These are phyloP conservation scores for Calameuta idolon DNA, from an alignment of 2,888 invertebrate species.

Conservation along the genomic window DNA sequence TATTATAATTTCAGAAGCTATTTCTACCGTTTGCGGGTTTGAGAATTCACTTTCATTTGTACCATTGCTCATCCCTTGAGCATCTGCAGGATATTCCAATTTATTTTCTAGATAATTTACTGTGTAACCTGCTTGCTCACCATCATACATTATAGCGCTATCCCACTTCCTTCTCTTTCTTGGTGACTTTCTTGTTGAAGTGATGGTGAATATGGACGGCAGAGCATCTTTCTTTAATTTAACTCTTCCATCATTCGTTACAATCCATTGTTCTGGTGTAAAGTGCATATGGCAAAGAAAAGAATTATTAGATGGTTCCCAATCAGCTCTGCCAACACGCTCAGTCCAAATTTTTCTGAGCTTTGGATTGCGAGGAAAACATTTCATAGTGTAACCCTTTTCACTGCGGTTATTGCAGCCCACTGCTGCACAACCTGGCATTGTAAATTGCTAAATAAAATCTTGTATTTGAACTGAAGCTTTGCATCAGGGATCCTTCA, in stretches of 20 bases:
- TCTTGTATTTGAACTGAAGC: not conserved
- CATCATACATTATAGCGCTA: not conserved
- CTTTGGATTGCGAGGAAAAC: slow-evolving; percentile 62
- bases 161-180: slow-evolving; percentile 46
- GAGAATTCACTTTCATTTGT: not conserved
- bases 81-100: slow-evolving; percentile 4
- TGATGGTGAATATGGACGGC: slow-evolving; percentile 58
- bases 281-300: slow-evolving; percentile 63
- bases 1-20: not conserved
- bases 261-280: slow-evolving; percentile 54
- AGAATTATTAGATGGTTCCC: slow-evolving; percentile 63
- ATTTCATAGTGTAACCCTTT: slow-evolving; percentile 64
- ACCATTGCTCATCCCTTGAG: not conserved
- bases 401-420: slow-evolving; percentile 64
- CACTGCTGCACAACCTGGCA: slow-evolving; percentile 64
- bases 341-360: slow-evolving; percentile 60
- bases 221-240: slow-evolving; percentile 58
- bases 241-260: slow-evolving; percentile 50
- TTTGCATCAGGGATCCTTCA: not conserved
- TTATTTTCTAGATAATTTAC: slow-evolving; percentile 46
- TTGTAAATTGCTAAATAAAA: slow-evolving; percentile 33
- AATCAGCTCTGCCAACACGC: slow-evolving; percentile 59
- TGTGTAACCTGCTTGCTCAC: slow-evolving; percentile 35
- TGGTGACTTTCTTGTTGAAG: slow-evolving; percentile 56
- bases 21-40: not conserved